A percentile compares a stretch with the other conserved stretches of the same genome.
These are phyloP conservation scores for Lanius ludovicianus DNA, from an alignment of 2,113 vertebrate species.

Conservation along the genomic window DNA sequence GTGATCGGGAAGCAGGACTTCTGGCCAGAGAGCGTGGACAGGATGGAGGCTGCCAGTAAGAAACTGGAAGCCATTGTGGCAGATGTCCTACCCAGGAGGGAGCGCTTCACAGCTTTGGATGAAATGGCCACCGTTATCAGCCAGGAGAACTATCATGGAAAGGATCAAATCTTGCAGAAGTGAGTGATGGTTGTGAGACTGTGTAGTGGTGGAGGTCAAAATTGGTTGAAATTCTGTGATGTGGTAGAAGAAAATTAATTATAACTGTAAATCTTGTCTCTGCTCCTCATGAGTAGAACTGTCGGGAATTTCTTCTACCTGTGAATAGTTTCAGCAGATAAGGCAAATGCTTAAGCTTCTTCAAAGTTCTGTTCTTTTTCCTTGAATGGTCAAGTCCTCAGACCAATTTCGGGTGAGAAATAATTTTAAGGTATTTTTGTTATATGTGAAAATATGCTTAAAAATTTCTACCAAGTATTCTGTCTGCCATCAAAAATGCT, in stretches of 20 bases:
- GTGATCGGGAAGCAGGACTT: slow-evolving; percentile 77
- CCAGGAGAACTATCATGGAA: slow-evolving; percentile 83
- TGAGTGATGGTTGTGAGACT: slow-evolving; percentile 28
- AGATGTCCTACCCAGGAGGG: slow-evolving; percentile 80
- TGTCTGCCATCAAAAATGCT: background rate
- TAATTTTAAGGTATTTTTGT: background rate
- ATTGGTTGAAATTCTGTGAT: background rate
- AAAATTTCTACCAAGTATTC: background rate
- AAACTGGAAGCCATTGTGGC: slow-evolving; percentile 84
- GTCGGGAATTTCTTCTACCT: background rate
- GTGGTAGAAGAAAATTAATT: background rate
- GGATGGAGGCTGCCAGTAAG: slow-evolving; percentile 76
- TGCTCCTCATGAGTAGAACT: background rate
- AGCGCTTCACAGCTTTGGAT: slow-evolving; percentile 79
- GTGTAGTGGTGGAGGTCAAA: background rate
- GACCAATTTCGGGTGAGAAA: background rate
- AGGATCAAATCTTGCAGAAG: slow-evolving; percentile 74
- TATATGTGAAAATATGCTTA: background rate
- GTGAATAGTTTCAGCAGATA: background rate
- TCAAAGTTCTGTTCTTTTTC: background rate
- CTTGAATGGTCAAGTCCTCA: background rate
- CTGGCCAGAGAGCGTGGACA: slow-evolving; percentile 58
- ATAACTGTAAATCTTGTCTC: background rate
- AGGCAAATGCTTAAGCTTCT: background rate
- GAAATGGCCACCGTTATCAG: slow-evolving; percentile 79